Percentiles rank a stretch among this genome's conserved stretches.
Evolutionary conservation across 2,113 vertebrate genomes (phyloP).

Genomic region (Pachycephala philippinensis): DNA sequence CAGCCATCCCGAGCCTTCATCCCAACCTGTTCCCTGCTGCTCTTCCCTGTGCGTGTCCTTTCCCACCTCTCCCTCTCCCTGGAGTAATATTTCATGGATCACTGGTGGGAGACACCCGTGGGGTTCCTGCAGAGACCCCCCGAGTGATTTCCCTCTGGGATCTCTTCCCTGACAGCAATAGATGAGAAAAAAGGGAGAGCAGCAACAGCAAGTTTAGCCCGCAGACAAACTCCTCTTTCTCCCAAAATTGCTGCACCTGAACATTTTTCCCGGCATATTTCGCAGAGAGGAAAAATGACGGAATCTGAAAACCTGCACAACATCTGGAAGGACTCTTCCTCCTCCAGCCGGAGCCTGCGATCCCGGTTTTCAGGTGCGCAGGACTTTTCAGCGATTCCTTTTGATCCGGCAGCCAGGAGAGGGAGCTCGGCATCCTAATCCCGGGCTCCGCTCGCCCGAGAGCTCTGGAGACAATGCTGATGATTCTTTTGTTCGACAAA

Average conservation of each 20-base stretch:
- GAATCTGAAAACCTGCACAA: background rate
- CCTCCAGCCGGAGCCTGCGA: background rate
- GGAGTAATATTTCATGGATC: no score
- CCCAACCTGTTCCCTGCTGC: background rate
- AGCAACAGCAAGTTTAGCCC: background rate
- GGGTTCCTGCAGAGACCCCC: background rate
- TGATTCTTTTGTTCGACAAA: constrained; percentile 61
- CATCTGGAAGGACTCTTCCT: background rate
- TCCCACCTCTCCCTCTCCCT: rapidly evolving
- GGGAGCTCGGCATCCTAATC: constrained; percentile 49
- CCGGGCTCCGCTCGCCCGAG: background rate
- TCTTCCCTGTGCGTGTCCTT: rapidly evolving
- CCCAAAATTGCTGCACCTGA: background rate
- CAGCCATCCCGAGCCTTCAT: background rate
- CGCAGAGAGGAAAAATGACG: rapidly evolving
- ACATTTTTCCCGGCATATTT: rapidly evolving
- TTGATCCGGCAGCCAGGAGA: constrained; percentile 58
- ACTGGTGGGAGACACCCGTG: background rate
- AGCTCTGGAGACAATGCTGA: constrained; percentile 31
- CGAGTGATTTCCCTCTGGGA: rapidly evolving
- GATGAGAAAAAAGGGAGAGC: background rate
- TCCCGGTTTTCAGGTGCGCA: background rate
- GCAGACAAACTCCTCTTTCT: background rate
- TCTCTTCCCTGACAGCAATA: rapidly evolving
- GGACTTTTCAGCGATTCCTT: constrained; percentile 2